Conservation (phyloP, 2,888 invertebrate species). For the Chloroclystis v-ata region DNA sequence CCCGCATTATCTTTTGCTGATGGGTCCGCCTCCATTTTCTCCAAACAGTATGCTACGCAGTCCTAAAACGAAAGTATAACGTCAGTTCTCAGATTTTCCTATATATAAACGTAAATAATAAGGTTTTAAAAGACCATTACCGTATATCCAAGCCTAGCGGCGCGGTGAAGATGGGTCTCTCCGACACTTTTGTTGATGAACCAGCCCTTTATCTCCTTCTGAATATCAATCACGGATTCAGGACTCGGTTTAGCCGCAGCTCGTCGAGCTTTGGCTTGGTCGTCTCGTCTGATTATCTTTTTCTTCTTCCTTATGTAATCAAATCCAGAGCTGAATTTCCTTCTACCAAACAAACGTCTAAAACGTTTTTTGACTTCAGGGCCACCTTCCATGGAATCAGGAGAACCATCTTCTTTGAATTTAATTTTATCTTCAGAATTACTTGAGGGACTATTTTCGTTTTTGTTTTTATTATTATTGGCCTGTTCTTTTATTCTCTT, state of each 20-base stretch:
- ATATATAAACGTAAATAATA: constrained; percentile 4
- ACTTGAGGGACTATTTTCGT: constrained; percentile 44
- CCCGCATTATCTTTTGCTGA: constrained; percentile 95
- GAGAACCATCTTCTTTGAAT: constrained; percentile 56
- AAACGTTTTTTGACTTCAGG: constrained; percentile 71
- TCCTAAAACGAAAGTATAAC: constrained; percentile 76
- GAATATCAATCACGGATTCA: constrained; percentile 86
- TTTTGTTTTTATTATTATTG: constrained; percentile 55
- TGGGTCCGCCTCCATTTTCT: constrained; percentile 88
- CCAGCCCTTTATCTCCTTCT: constrained; percentile 92
- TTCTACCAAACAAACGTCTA: constrained; percentile 81
- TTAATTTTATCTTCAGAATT: constrained; percentile 62
- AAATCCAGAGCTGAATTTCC: constrained; percentile 90
- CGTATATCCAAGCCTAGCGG: constrained; percentile 92
- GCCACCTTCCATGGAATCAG: constrained; percentile 48
- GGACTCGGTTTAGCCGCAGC: constrained; percentile 76
- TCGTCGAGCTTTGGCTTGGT: constrained; percentile 65
- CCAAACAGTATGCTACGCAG: constrained; percentile 92
- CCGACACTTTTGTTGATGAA: constrained; percentile 96
- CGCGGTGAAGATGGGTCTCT: constrained; percentile 94
- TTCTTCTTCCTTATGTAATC: constrained; percentile 95
- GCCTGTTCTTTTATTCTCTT: constrained; percentile 65
- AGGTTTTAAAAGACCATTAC: constrained; percentile 77
- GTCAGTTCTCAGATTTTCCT: too few relatives aligned
- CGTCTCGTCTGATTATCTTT: constrained; percentile 81